Percentiles rank a stretch among this genome's conserved stretches.
phyloP scores from a whole-genome alignment of 2,888 invertebrate genomes.

The Pilophorus perplexus region DNA sequence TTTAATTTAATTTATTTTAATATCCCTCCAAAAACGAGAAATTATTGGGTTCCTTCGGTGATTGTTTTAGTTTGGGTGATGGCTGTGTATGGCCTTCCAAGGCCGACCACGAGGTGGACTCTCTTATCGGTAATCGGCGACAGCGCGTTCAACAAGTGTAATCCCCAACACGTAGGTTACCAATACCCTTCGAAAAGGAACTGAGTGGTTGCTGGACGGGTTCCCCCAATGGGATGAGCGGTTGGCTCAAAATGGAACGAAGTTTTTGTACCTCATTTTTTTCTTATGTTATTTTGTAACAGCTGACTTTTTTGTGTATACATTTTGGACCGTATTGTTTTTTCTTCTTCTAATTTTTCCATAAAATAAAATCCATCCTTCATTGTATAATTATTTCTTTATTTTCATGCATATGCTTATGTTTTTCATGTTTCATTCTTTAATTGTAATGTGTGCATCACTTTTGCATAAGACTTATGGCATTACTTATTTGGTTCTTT shows the following conservation, averaged over 20 bases:
- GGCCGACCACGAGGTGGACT: constrained; percentile 60
- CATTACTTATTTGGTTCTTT: no score
- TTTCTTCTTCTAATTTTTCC: background rate
- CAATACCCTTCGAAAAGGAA: constrained; percentile 1
- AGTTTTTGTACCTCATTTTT: background rate
- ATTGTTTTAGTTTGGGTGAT: constrained; percentile 76
- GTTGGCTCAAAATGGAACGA: background rate
- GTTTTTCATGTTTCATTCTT: no score
- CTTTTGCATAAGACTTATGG: no score
- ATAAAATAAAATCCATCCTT: no score
- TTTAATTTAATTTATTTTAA: constrained; percentile 26
- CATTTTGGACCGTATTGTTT: background rate
- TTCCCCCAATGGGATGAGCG: background rate
- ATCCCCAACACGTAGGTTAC: background rate
- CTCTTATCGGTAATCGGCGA: constrained; percentile 53
- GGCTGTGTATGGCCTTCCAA: constrained; percentile 82
- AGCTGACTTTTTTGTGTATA: background rate
- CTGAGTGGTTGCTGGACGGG: background rate
- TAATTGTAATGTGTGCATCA: no score
- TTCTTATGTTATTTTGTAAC: no score
- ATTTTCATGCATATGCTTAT: no score
- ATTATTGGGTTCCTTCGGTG: constrained; percentile 42
- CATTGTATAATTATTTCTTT: no score
- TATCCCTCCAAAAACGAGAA: constrained; percentile 11
- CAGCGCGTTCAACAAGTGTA: constrained; percentile 59